Base-by-base conservation (phyloP, 2,888 invertebrate genomes). In the Machimus rusticus region DNA sequence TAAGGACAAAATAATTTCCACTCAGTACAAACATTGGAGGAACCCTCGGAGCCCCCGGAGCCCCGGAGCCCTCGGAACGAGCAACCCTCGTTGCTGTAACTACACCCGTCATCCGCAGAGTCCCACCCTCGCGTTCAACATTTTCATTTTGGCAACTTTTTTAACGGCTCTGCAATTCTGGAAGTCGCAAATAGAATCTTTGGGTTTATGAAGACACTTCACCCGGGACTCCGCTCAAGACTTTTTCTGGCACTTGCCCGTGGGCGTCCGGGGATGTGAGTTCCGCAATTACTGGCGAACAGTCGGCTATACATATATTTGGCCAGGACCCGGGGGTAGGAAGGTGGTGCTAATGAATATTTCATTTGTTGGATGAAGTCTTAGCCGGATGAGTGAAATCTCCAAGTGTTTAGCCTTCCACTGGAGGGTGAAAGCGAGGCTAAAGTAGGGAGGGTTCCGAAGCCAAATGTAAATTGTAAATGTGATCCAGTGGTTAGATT, bases 281-380 rank as follows among this genome's bases (percentile, higher is more conserved):
- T 43, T 74, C 85, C 85, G 74, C 85, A 85, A 85, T 85, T 85
- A 85, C 85, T 74, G 74, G 74, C 14, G 74, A 74, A 85, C 74
- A 85, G 85, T 85, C 46, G 85, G 85, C 46, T 28, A 46, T 85
- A 85, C 74, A 85, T 85, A 85, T 74, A 85, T 85, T 85, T 85
- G 76, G 86, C 86, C n/a, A n/a, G n/a, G n/a, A 81, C 89, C 87
- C 88, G 89, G 88, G 88, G 88, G 87, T 87, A 89, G 87, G 88
- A 89, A 89, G 88, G 89, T 89, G 88, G 89, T 90, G 90, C 90
- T 91, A 90, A 91, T 90, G 90, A 91, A 91, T 91, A 90, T 90
- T 91, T 91, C 90, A 91, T 90, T 91, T 90, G 88, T 88, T 76
- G 90, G 86, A 81, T 82, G 76, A 87, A 86, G 78, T 86, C 78